A percentile compares a stretch with the other conserved stretches of the same genome.
phyloP scores from a whole-genome alignment of 2,888 invertebrate genomes.

The Apamea monoglypha region DNA sequence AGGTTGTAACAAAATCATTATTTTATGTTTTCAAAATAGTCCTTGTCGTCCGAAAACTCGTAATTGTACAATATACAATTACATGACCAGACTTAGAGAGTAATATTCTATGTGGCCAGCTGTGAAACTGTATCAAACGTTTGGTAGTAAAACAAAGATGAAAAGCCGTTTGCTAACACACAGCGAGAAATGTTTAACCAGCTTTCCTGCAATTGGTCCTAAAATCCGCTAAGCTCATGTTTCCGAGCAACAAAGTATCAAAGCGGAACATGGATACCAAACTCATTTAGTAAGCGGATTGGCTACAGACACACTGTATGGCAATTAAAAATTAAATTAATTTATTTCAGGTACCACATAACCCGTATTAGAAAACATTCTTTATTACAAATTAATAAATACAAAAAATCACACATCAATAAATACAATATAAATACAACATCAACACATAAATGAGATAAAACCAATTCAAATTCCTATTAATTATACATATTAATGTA shows the following conservation, averaged over 20 bases:
- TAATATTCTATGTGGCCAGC: background rate
- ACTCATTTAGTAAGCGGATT: slow-evolving; percentile 7
- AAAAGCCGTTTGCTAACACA: background rate
- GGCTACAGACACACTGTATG: background rate
- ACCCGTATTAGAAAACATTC: no score
- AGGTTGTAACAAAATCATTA: background rate
- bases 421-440: no score
- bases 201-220: slow-evolving; percentile 9
- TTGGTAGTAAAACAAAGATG: background rate
- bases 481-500: no score
- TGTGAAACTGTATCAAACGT: slow-evolving; percentile 9
- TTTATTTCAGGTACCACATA: no score
- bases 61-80: background rate
- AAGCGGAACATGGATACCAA: slow-evolving; percentile 4
- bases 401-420: no score
- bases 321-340: no score
- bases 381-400: no score
- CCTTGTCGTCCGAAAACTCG: background rate
- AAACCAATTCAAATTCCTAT: no score
- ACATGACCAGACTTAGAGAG: background rate
- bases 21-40: background rate
- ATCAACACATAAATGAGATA: no score
- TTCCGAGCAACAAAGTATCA: background rate
- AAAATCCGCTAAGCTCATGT: background rate
- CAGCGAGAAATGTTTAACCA: background rate